A percentile compares a stretch with the other conserved stretches of the same genome.
phyloP scores from a whole-genome alignment of 92 coral and sea anemone genomes.

The Epizoanthus stellaris region DNA sequence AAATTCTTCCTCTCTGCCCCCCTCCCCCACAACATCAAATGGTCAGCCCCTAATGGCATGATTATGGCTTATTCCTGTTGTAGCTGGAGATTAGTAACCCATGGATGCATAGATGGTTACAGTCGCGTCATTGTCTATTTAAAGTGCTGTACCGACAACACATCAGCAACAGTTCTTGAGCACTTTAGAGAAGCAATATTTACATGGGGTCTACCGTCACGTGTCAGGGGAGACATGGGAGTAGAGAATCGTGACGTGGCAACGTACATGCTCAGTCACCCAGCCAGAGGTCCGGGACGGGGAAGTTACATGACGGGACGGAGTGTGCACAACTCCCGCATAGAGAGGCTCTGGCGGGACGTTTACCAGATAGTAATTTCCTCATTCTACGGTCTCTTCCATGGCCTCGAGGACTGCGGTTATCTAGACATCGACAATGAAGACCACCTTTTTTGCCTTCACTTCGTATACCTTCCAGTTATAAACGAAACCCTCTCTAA shows the following conservation, averaged over 20 bases:
- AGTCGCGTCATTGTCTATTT: too few relatives aligned
- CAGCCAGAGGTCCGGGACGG: slow-evolving; percentile 56
- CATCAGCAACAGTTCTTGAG: too few relatives aligned
- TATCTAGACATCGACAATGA: not conserved
- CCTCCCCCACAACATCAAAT: too few relatives aligned
- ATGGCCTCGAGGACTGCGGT: slow-evolving; percentile 18
- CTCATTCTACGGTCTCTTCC: slow-evolving; percentile 45
- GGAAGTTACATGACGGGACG: slow-evolving; percentile 62
- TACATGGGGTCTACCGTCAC: slow-evolving; percentile 66
- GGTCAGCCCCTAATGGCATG: too few relatives aligned
- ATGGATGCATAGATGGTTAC: too few relatives aligned
- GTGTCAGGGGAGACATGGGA: slow-evolving; percentile 71
- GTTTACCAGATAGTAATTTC: slow-evolving; percentile 56
- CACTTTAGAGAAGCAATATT: slow-evolving; percentile 44
- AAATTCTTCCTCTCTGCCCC: too few relatives aligned
- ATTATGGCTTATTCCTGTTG: too few relatives aligned
- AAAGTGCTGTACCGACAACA: too few relatives aligned
- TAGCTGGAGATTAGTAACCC: too few relatives aligned
- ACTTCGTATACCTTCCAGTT: slow-evolving; percentile 34
- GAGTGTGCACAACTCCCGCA: slow-evolving; percentile 60
- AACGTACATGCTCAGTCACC: slow-evolving; percentile 50
- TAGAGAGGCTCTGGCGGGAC: slow-evolving; percentile 61
- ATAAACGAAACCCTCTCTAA: slow-evolving; percentile 45
- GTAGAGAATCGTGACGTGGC: slow-evolving; percentile 68
- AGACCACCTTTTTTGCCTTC: slow-evolving; percentile 30